Evolutionary conservation across 2,888 invertebrate genomes (phyloP).

Genomic region (Sinotaia quadrata): DNA sequence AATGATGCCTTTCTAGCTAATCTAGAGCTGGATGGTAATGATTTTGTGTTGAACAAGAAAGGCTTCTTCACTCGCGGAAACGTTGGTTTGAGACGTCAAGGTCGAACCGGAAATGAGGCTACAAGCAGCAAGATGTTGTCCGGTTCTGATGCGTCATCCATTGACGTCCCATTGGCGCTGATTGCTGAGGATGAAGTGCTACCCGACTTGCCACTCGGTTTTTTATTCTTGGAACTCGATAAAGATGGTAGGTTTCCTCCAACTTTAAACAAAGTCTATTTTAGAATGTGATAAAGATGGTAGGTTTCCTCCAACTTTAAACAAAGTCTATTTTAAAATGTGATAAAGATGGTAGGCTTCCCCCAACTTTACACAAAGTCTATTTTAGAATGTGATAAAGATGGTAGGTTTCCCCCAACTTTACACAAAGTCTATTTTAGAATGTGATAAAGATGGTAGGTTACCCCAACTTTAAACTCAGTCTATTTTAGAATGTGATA

Average conservation of each 20-base stretch:
- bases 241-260: conserved; percentile 11
- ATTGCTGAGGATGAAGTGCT: background rate
- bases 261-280: no score
- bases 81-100: conserved; percentile 2
- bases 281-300: no score
- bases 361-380: no score
- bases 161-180: background rate
- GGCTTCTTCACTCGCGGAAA: conserved; percentile 11
- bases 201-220: conserved; percentile 9
- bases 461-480: no score
- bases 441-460: no score
- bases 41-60: background rate
- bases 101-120: background rate
- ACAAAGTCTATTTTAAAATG: no score
- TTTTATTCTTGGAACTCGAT: conserved; percentile 22
- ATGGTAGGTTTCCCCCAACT: no score
- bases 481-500: no score
- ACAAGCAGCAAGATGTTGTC: background rate
- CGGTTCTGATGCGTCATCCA: background rate
- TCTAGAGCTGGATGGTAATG: background rate
- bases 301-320: no score
- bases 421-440: no score
- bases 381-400: no score
- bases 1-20: background rate
- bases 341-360: no score